A percentile compares a stretch with the other conserved stretches of the same genome.
Conservation (phyloP, 1,140 invertebrate species). For the Danaus plexippus region DNA sequence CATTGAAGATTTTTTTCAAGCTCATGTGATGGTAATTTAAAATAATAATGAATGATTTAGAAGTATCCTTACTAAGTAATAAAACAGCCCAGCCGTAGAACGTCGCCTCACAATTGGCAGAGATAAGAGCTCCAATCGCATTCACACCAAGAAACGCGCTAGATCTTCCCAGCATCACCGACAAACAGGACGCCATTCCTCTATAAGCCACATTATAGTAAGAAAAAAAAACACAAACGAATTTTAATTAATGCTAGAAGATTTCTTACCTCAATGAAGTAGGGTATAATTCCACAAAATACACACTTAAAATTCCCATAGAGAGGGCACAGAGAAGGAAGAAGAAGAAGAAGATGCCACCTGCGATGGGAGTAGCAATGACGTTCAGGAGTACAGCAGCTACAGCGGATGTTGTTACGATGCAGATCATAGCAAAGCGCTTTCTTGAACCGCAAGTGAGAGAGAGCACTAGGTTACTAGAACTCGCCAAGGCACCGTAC, state of each 20-base stretch:
- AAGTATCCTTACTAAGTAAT: conserved; percentile 42
- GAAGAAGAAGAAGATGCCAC: conserved; percentile 61
- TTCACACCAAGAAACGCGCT: conserved; percentile 59
- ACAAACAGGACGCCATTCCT: conserved; percentile 60
- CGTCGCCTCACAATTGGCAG: conserved; percentile 51
- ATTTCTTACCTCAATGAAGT: conserved; percentile 52
- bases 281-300: conserved; percentile 63
- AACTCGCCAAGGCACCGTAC: conserved; percentile 54
- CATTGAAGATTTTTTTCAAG: no score
- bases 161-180: conserved; percentile 58
- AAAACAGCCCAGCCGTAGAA: conserved; percentile 55
- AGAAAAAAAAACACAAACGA: background rate
- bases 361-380: conserved; percentile 46
- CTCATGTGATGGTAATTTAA: no score
- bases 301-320: conserved; percentile 62
- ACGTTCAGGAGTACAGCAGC: conserved; percentile 50
- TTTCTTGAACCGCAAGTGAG: conserved; percentile 51
- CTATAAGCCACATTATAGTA: conserved; percentile 27
- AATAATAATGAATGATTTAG: background rate
- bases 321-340: conserved; percentile 55
- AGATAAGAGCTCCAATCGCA: conserved; percentile 52
- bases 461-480: conserved; percentile 49
- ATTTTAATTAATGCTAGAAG: conserved; percentile 2
- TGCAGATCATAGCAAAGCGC: conserved; percentile 49
- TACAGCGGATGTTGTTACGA: conserved; percentile 36